Percentiles rank a stretch among this genome's conserved stretches.
Conservation (phyloP, 2,113 vertebrate species). For the Labeo rohita region DNA sequence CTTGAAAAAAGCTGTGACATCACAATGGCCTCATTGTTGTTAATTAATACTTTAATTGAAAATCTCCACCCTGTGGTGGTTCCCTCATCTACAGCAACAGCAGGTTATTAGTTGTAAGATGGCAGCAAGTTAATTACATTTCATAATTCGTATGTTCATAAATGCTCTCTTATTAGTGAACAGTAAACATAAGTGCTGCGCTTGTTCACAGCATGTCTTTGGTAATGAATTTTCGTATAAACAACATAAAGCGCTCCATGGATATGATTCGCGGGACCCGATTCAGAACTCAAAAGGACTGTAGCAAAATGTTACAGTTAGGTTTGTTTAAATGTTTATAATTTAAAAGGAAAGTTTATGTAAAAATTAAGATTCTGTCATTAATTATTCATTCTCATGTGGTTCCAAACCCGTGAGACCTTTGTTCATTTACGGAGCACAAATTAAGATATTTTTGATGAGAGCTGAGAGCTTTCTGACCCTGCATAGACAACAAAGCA, state of each 20-base stretch:
- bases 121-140: slow-evolving; percentile 37
- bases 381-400: no score
- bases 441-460: no score
- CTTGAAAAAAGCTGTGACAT: slow-evolving; percentile 7
- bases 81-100: slow-evolving; percentile 35
- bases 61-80: slow-evolving; percentile 1
- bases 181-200: slow-evolving; percentile 15
- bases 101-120: slow-evolving; percentile 31
- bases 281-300: not conserved
- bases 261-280: not conserved
- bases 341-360: no score
- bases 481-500: no score
- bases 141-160: slow-evolving; percentile 19
- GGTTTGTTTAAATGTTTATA: slow-evolving; percentile 19
- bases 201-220: slow-evolving; percentile 15
- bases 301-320: not conserved
- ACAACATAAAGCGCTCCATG: slow-evolving; percentile 25
- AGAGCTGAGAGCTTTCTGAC: no score
- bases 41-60: slow-evolving; percentile 5
- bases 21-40: not conserved
- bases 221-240: not conserved
- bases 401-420: no score
- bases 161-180: slow-evolving; percentile 38
- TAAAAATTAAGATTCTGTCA: no score
- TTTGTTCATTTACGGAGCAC: no score